Conservation (phyloP, 2,113 vertebrate species). For the human region DNA sequence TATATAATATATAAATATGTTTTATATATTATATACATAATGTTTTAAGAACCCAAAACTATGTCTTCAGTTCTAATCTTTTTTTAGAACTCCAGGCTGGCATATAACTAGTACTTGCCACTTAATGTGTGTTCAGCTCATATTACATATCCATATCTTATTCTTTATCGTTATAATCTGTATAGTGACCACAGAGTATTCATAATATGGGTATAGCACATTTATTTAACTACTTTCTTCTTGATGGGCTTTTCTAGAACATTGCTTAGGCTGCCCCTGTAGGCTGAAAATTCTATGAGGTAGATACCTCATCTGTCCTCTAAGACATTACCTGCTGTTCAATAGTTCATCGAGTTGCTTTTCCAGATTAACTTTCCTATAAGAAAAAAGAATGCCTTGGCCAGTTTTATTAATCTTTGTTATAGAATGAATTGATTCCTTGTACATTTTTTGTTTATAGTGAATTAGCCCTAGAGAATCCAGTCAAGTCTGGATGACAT, state of each 20-base stretch:
- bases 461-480: neutral
- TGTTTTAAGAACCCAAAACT: neutral
- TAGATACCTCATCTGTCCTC: neutral
- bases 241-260: conserved; percentile 6
- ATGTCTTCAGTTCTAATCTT: neutral
- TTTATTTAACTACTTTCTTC: conserved; percentile 14
- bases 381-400: neutral
- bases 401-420: neutral
- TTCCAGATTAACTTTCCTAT: neutral
- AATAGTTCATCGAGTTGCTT: neutral
- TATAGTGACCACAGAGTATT: neutral
- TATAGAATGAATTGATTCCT: neutral
- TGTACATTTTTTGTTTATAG: neutral
- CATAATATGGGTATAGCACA: neutral
- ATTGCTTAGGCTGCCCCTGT: neutral
- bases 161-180: neutral
- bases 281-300: neutral
- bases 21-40: no score
- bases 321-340: neutral
- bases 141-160: neutral
- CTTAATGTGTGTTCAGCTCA: neutral
- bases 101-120: neutral
- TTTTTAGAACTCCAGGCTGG: neutral
- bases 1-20: no score
- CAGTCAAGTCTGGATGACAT: neutral